Conservation (phyloP, 2,113 vertebrate genomes). For the Morone chrysops region DNA sequence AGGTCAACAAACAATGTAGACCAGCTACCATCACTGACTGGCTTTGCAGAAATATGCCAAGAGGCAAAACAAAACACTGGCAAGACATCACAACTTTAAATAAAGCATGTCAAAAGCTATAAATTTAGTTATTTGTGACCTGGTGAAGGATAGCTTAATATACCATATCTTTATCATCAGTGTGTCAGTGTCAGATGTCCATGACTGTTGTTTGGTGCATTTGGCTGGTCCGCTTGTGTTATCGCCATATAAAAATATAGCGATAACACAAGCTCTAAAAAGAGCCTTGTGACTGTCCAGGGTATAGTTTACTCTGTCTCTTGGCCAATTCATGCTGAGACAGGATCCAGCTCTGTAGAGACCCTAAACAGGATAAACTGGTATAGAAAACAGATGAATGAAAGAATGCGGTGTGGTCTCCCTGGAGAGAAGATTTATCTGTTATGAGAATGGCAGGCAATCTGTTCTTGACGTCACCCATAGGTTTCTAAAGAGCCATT, state of each 20-base stretch:
- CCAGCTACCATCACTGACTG: slow-evolving; percentile 36
- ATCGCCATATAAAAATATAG: too few relatives aligned
- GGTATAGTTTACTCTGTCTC: background rate
- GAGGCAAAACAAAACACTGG: slow-evolving; percentile 18
- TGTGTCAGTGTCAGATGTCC: background rate
- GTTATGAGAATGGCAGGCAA: slow-evolving; percentile 38
- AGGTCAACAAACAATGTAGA: slow-evolving; percentile 61
- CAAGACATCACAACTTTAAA: slow-evolving; percentile 35
- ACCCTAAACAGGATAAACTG: slow-evolving; percentile 33
- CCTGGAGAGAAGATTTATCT: slow-evolving; percentile 37
- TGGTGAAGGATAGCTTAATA: slow-evolving; percentile 1
- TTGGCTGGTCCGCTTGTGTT: background rate
- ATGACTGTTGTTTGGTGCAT: background rate
- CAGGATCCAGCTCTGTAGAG: slow-evolving; percentile 25
- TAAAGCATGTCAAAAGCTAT: slow-evolving; percentile 12
- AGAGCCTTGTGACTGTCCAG: background rate
- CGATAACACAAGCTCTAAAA: too few relatives aligned
- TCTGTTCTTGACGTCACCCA: slow-evolving; percentile 14
- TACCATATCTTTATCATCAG: background rate
- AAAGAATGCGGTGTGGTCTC: slow-evolving; percentile 23
- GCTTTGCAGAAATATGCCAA: slow-evolving; percentile 43
- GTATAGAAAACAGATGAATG: slow-evolving; percentile 50
- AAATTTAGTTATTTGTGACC: background rate
- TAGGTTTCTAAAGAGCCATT: too few relatives aligned
- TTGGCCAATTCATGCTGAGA: slow-evolving; percentile 12